These are phyloP conservation scores for Xiphorhynchus erythropygius DNA, from an alignment of 2,797 vertebrate species.

Conservation along the genomic window DNA sequence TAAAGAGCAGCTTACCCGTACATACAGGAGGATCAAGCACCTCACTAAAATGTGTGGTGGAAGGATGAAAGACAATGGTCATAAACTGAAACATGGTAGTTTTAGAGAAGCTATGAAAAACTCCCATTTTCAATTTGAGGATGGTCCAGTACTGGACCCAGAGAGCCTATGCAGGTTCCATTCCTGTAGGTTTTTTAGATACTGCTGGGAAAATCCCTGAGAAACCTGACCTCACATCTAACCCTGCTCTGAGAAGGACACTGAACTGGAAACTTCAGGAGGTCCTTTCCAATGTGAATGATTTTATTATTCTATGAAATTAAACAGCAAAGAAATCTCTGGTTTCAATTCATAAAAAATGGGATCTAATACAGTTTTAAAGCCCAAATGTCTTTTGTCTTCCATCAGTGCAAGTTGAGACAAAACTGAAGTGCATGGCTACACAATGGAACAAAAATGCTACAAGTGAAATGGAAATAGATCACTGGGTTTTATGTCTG, in stretches of 20 bases:
- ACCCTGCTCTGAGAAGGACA: neutral
- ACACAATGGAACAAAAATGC: neutral
- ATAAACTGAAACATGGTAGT: neutral
- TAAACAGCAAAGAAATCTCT: neutral
- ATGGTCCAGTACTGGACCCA: neutral
- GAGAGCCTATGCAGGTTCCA: neutral
- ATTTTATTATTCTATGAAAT: neutral
- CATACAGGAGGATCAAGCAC: neutral
- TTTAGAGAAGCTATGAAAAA: neutral
- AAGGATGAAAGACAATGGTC: neutral
- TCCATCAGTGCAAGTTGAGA: neutral
- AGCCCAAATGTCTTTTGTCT: neutral
- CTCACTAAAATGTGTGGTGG: neutral
- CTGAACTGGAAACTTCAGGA: neutral
- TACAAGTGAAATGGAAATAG: neutral
- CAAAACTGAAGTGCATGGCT: neutral
- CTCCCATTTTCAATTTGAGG: neutral
- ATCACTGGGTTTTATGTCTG: neutral
- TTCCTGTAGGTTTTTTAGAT: neutral
- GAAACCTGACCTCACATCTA: neutral
- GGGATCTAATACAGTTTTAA: neutral
- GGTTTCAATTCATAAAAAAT: neutral
- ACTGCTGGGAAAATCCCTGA: neutral
- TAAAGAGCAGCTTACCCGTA: neutral
- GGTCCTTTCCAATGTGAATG: neutral